Evolutionary conservation across 2,113 vertebrate genomes (phyloP).

Genomic region (Vidua chalybeata): DNA sequence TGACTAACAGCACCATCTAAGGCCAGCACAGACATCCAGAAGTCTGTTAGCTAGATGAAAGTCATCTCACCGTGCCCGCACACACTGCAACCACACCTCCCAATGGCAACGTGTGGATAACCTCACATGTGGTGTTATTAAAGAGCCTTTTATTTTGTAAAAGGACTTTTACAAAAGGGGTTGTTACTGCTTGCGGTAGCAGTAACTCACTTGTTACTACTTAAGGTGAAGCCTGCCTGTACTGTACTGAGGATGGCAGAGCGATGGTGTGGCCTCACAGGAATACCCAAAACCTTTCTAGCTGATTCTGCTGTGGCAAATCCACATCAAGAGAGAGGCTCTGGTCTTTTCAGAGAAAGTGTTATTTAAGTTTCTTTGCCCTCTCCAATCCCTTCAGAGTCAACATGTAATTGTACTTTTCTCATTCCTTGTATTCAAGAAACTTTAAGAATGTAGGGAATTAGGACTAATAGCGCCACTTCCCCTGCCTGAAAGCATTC

Average conservation of each 20-base stretch:
- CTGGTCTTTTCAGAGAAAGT: background rate
- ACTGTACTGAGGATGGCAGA: background rate
- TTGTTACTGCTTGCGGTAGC: background rate
- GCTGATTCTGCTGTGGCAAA: background rate
- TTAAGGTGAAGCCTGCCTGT: background rate
- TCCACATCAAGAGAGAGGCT: background rate
- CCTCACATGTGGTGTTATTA: background rate
- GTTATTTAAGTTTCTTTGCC: background rate
- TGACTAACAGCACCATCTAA: background rate
- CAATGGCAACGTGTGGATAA: background rate
- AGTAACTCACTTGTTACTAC: background rate
- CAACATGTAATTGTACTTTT: background rate
- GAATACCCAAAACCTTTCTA: background rate
- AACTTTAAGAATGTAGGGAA: background rate
- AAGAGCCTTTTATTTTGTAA: background rate
- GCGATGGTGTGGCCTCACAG: rapidly evolving
- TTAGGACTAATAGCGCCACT: background rate
- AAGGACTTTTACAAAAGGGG: background rate
- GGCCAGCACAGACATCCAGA: background rate
- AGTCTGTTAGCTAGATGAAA: background rate
- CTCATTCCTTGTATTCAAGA: background rate
- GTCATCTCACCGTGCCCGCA: background rate
- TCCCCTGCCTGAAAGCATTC: background rate
- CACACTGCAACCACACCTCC: background rate
- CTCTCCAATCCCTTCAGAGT: background rate